phyloP scores from a whole-genome alignment of 2,797 vertebrate species.

The Sebastes cheni region DNA sequence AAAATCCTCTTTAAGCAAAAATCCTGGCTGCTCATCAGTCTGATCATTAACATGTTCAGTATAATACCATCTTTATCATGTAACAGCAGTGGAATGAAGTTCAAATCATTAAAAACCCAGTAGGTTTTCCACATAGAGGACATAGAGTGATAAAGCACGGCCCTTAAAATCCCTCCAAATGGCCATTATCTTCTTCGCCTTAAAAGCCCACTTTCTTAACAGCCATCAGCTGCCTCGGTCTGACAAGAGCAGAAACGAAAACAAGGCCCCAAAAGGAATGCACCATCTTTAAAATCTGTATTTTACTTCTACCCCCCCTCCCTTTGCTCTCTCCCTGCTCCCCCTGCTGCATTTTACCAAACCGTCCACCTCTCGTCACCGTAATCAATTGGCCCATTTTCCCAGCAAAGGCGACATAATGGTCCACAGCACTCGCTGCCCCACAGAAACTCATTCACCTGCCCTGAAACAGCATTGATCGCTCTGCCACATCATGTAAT shows the following conservation, averaged over 20 bases:
- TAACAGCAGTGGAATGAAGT: neutral
- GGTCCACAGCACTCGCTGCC: constrained; percentile 17
- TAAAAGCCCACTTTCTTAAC: constrained; percentile 18
- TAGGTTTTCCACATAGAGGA: constrained; percentile 13
- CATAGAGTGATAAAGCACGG: constrained; percentile 11
- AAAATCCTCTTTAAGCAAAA: neutral
- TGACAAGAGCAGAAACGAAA: constrained; percentile 10
- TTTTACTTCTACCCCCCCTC: neutral
- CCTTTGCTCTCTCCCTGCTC: neutral
- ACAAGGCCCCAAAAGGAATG: constrained; percentile 21
- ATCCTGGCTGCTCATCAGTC: neutral
- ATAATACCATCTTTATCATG: neutral
- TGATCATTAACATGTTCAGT: constrained; percentile 1
- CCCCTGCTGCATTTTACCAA: constrained; percentile 7
- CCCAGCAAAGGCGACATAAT: constrained; percentile 17
- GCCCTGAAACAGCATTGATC: constrained; percentile 30
- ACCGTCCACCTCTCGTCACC: neutral
- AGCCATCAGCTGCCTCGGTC: constrained; percentile 11
- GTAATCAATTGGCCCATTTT: constrained; percentile 12
- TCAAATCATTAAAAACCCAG: constrained; percentile 11
- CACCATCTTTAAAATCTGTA: constrained; percentile 15
- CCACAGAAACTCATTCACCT: constrained; percentile 23
- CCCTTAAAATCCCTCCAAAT: constrained; percentile 33
- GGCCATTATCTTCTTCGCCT: constrained; percentile 22
- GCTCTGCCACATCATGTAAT: neutral